Conservation (phyloP, 2,113 vertebrate species). For the Boulengerochromis microlepis region DNA sequence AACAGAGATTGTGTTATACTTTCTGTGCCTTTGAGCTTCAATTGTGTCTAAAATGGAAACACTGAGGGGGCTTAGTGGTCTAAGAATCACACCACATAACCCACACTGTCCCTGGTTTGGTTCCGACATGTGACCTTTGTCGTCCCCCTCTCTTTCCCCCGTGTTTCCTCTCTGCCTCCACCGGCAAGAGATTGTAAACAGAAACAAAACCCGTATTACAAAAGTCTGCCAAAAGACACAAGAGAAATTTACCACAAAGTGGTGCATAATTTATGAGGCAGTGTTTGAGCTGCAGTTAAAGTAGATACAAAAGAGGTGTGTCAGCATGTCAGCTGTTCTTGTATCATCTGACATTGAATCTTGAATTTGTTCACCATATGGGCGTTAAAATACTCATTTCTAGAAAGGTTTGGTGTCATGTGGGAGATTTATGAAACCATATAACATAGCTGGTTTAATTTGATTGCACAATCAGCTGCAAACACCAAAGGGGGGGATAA, state of each 20-base stretch:
- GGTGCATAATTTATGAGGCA: neutral
- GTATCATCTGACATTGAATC: neutral
- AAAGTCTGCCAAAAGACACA: neutral
- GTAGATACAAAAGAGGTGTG: neutral
- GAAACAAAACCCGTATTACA: neutral
- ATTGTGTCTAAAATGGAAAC: neutral
- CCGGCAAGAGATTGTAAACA: neutral
- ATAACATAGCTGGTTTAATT: neutral
- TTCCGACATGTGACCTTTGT: neutral
- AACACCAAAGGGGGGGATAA: neutral
- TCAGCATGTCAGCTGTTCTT: neutral
- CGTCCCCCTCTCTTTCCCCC: neutral
- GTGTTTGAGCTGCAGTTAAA: neutral
- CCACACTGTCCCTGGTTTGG: neutral
- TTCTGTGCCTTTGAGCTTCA: neutral
- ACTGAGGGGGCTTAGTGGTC: neutral
- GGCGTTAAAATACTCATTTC: neutral
- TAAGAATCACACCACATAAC: neutral
- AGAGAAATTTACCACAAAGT: neutral
- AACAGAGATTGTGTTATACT: neutral
- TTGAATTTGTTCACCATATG: neutral
- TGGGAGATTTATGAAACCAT: neutral
- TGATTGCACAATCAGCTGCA: neutral
- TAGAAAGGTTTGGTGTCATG: neutral
- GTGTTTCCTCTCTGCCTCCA: neutral